phyloP scores from a whole-genome alignment of 2,797 vertebrate species.

The Syndactyla subalaris region DNA sequence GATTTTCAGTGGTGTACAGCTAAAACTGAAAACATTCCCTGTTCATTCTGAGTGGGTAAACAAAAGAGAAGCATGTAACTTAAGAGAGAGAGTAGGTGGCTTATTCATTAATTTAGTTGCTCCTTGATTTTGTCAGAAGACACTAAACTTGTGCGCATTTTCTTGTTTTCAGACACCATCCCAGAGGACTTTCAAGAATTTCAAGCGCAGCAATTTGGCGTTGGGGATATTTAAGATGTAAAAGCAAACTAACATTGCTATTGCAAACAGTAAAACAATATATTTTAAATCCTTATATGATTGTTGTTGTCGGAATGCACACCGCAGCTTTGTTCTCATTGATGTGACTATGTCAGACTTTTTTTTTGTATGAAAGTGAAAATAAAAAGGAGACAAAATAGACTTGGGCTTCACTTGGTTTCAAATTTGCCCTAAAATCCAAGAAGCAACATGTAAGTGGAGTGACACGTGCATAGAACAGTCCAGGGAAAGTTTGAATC shows the following conservation, averaged over 20 bases:
- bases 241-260: conserved; percentile 44
- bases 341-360: conserved; percentile 56
- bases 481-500: neutral
- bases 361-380: conserved; percentile 72
- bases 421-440: neutral
- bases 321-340: conserved; percentile 55
- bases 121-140: neutral
- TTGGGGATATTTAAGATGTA: conserved; percentile 81
- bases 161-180: conserved; percentile 89
- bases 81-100: neutral
- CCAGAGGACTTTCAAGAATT: conserved; percentile 98
- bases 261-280: conserved; percentile 57
- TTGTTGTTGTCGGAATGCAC: conserved; percentile 46
- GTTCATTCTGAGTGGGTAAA: neutral
- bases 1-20: neutral
- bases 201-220: conserved; percentile 86
- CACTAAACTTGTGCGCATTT: neutral
- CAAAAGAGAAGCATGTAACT: neutral
- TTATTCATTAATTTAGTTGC: neutral
- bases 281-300: conserved; percentile 69
- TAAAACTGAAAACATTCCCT: neutral
- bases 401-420: neutral
- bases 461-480: neutral
- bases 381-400: conserved; percentile 75
- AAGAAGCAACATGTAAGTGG: neutral